Base-by-base conservation (phyloP, 2,797 vertebrate genomes). In the Monodelphis domestica region DNA sequence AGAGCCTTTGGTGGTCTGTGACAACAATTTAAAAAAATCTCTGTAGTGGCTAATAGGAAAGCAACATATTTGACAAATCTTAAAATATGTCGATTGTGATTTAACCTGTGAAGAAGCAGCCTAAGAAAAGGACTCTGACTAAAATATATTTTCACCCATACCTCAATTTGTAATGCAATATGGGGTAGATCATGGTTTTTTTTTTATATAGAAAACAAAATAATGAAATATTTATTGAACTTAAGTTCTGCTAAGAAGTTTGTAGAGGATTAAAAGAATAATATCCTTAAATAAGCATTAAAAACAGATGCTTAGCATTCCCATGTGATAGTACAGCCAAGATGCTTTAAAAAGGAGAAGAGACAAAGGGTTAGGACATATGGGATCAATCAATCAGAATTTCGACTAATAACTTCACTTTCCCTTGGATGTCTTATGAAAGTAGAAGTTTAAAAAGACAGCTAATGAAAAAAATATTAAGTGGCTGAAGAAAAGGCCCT, bases 161-260 rank as follows among this genome's bases (percentile, higher is more conserved):
- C 3, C 26, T 84, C 10, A 26, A 45, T 63, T 54, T 53, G 87
- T 89, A 88, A 70, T 1, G 15, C 50, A 91, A 54, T 90, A 52
- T 91, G 28, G 91, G 92, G 38, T 53, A 21, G 45, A 26, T 11
- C 53, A 59, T 26, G 21, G n/a, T n/a, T n/a, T n/a, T 51, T 91
- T 89, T 55, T 70, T 89, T 88, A 93, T 45, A 91, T 50, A 90
- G 45, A 52, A 93, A 53, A 91, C 51, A 90, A 78, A 88, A 90
- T 17, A 91, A 51, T 24, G 2, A 84, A 2, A 51, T 33, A n/a
- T 53, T 45, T 54, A n/a, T 45, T 30, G 10, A 57, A 89, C 89
- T 17, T 29, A 89, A 50, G 17, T 5, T 54, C 38, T 55, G 87
- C 28, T 24, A 90, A 90, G 89, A 87, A 84, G 87, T 88, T 90